These are phyloP conservation scores for Oncorhynchus nerka DNA, from an alignment of 2,113 vertebrate species.

Conservation along the genomic window DNA sequence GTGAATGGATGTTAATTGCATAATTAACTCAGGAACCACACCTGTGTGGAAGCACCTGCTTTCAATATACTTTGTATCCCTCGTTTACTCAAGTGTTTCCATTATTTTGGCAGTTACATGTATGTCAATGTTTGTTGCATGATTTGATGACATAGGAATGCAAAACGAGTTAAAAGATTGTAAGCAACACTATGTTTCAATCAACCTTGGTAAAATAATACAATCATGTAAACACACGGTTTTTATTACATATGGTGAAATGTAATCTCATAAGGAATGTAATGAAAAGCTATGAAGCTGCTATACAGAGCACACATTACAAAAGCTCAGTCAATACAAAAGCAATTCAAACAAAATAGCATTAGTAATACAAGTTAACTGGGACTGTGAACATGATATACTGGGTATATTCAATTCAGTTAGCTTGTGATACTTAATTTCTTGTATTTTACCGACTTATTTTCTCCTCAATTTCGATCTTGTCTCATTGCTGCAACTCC, in stretches of 20 bases:
- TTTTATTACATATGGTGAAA: conserved; percentile 51
- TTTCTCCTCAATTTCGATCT: too few relatives aligned
- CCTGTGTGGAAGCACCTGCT: too few relatives aligned
- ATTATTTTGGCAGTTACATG: too few relatives aligned
- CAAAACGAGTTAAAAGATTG: too few relatives aligned
- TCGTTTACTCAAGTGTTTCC: too few relatives aligned
- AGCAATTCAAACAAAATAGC: conserved; percentile 50
- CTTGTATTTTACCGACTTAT: too few relatives aligned
- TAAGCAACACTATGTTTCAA: background rate
- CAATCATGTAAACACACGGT: conserved; percentile 36
- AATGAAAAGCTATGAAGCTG: conserved; percentile 17
- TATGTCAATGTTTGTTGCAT: background rate
- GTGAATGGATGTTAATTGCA: too few relatives aligned
- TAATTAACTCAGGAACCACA: too few relatives aligned
- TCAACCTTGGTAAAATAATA: conserved; percentile 16
- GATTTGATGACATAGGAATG: background rate
- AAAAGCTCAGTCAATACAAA: conserved; percentile 20
- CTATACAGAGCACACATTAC: conserved; percentile 25
- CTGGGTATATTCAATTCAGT: conserved; percentile 7
- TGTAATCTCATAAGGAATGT: conserved; percentile 33
- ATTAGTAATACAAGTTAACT: conserved; percentile 17
- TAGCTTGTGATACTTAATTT: conserved; percentile 13
- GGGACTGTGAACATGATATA: conserved; percentile 42
- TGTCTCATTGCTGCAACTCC: too few relatives aligned
- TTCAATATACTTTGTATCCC: too few relatives aligned